These are phyloP conservation scores for Cynopterus sphinx DNA, from an alignment of 2,797 vertebrate genomes.

Conservation along the genomic window DNA sequence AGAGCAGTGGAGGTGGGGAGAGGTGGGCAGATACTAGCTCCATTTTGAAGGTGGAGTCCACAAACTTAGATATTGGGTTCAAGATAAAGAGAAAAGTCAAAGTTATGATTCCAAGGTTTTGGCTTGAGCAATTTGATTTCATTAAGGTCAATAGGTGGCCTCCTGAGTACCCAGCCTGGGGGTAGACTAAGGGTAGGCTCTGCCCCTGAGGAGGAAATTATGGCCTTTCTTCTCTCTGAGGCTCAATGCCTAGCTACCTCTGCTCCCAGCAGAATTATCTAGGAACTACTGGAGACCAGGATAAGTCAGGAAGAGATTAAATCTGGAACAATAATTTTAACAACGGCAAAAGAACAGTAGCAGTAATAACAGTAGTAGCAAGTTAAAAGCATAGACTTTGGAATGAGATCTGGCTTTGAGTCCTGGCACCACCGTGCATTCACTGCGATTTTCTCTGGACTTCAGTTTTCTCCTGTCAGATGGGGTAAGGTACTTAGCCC, in stretches of 20 bases:
- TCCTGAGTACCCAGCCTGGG: neutral
- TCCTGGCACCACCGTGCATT: neutral
- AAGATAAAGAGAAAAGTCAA: neutral
- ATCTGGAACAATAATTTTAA: neutral
- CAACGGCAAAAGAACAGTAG: neutral
- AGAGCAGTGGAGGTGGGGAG: neutral
- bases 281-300: neutral
- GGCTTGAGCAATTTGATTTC: neutral
- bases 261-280: neutral
- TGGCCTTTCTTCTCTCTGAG: neutral
- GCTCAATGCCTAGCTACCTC: neutral
- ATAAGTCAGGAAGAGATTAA: neutral
- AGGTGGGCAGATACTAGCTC: neutral
- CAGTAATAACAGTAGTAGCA: neutral
- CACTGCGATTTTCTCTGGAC: neutral
- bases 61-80: neutral
- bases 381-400: neutral
- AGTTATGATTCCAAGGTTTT: neutral
- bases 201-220: neutral
- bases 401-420: neutral
- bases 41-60: neutral
- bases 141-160: neutral
- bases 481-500: neutral
- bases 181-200: neutral
- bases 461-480: slow-evolving; percentile 1